phyloP scores from a whole-genome alignment of 2,888 invertebrate species.

The Agriopis leucophaearia region DNA sequence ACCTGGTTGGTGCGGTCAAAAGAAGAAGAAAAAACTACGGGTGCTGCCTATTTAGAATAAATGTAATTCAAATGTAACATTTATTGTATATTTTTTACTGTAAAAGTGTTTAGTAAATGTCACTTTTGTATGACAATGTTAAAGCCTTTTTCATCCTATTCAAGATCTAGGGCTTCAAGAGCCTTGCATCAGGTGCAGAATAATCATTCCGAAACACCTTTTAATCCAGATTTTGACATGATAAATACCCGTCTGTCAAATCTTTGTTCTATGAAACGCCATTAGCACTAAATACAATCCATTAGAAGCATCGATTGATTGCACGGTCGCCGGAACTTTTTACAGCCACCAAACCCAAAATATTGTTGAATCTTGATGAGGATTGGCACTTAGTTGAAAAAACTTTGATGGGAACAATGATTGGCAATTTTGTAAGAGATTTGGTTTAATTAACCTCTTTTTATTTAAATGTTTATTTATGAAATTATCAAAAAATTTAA shows the following conservation, averaged over 20 bases:
- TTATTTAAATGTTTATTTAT: constrained; percentile 6
- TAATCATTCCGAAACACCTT: constrained; percentile 13
- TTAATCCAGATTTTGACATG: constrained; percentile 24
- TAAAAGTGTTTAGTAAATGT: no score
- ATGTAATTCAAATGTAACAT: no score
- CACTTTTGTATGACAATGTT: no score
- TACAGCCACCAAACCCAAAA: constrained; percentile 56
- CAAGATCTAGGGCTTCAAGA: background rate
- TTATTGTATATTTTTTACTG: no score
- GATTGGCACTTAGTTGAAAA: constrained; percentile 65
- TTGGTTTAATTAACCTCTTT: constrained; percentile 11
- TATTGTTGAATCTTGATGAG: constrained; percentile 63
- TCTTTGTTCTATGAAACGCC: constrained; percentile 62
- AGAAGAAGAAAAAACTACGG: no score
- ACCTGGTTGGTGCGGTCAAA: no score
- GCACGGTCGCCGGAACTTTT: constrained; percentile 63
- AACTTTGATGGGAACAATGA: constrained; percentile 44
- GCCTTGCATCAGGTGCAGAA: constrained; percentile 2
- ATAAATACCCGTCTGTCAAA: constrained; percentile 41
- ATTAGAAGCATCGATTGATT: constrained; percentile 74
- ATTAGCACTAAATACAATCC: constrained; percentile 74
- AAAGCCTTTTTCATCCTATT: background rate
- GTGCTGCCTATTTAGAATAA: no score
- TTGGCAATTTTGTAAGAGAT: constrained; percentile 30
- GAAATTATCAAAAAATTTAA: background rate